Base-by-base conservation (phyloP, 2,113 vertebrate species). In the Strix aluco region DNA sequence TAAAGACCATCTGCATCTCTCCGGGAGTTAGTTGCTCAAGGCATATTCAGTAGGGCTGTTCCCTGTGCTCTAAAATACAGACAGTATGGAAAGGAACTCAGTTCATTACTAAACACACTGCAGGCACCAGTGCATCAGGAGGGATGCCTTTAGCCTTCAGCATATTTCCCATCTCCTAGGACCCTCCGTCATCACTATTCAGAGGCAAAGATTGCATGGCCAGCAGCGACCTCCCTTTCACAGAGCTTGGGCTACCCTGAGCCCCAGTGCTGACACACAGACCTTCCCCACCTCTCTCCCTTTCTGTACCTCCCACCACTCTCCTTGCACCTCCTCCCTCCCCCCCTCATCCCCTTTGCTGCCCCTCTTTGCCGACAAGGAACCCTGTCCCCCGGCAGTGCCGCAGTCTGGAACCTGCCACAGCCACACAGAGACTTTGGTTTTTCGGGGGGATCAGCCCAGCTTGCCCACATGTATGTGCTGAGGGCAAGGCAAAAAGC, bases 391-490 rank as follows among this genome's bases (percentile, higher is more conserved):
- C 29, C 27, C 2, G 0, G 46, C 10, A 0, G 46, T 19, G 62
- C 49, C 11, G 0, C 2, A 26, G 42, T 25, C 44, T 38, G 81
- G 15, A 40, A 7, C 58, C 59, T 11, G 21, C 69, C 15, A 0
- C 2, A 3, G 49, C 62, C 49, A 9, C 2, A 27, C 30, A 5
- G 11, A 12, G 30, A 1, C 52, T 44, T 6, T 14, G 11, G 26
- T 26, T 23, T 71, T 9, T 3, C 30, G 14, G 26, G 27, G 30
- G 12, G 11, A 26, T 42, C 47, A 29, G 46, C 73, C 58, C 5
- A 1, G 30, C 46, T 40, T 6, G 7, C 38, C 57, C 47, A 1
- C 16, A 13, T 1, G 0, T 26, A 6, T 1, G 22, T 3, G 4
- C 52, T 11, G 42, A 9, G 19, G 20, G 47, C 67, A 19, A 81